These are phyloP conservation scores for Hestina assimilis DNA, from an alignment of 1,140 invertebrate genomes.

Conservation along the genomic window DNA sequence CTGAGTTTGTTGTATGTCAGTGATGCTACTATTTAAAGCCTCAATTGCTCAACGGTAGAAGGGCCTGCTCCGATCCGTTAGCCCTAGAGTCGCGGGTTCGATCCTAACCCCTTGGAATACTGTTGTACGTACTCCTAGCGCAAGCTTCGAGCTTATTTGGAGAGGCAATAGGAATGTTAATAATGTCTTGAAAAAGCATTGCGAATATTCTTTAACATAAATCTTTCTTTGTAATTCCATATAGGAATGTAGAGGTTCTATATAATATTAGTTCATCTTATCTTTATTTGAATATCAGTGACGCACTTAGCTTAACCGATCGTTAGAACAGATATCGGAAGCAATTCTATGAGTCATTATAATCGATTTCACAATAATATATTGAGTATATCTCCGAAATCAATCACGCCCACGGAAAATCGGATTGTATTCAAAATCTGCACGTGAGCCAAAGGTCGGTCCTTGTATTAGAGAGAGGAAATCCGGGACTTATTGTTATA, in stretches of 20 bases:
- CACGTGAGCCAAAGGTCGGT: conserved; percentile 72
- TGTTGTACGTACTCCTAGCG: too few species aligned
- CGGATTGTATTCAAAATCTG: conserved; percentile 65
- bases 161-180: too few species aligned
- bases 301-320: conserved; percentile 10
- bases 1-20: too few species aligned
- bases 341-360: conserved; percentile 36
- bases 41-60: too few species aligned
- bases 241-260: too few species aligned
- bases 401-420: conserved; percentile 74
- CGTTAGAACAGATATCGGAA: conserved; percentile 32
- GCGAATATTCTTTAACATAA: too few species aligned
- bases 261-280: background rate
- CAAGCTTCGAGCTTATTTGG: too few species aligned
- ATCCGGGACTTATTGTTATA: conserved; percentile 71
- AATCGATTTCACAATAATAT: conserved; percentile 52
- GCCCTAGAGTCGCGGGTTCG: too few species aligned
- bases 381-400: conserved; percentile 69
- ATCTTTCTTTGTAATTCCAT: too few species aligned
- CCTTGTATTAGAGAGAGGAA: conserved; percentile 74
- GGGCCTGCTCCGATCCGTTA: too few species aligned
- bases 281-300: conserved; percentile 1
- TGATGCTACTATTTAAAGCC: too few species aligned
- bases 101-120: too few species aligned
- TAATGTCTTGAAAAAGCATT: background rate